Conservation (phyloP, 2,113 vertebrate species). For the Brienomyrus longianalis region DNA sequence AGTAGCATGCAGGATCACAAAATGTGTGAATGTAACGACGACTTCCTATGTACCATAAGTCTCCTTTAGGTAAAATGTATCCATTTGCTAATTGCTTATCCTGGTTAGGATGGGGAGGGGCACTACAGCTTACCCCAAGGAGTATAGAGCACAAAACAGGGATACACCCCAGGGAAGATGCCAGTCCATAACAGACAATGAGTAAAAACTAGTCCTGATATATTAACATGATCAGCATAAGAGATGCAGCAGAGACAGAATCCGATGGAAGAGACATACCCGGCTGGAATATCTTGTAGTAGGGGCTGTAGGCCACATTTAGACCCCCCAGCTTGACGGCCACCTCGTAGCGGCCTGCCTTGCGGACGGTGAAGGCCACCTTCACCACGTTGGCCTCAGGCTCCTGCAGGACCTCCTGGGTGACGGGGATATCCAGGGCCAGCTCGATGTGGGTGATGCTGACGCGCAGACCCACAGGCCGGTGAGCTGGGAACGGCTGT, state of each 20-base stretch:
- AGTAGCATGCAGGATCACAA: neutral
- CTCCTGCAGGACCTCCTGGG: slow-evolving; percentile 90
- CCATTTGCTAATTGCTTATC: neutral
- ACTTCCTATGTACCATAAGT: too few relatives aligned
- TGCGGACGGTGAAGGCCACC: slow-evolving; percentile 93
- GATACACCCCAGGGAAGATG: neutral
- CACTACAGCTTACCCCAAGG: neutral
- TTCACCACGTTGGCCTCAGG: slow-evolving; percentile 87
- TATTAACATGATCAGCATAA: neutral
- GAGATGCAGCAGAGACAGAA: neutral
- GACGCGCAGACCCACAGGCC: slow-evolving; percentile 84
- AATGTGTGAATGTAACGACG: neutral
- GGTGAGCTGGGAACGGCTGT: slow-evolving; percentile 84
- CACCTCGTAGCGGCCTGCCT: slow-evolving; percentile 89
- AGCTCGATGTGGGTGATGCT: slow-evolving; percentile 92
- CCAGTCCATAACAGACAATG: neutral
- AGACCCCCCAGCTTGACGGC: slow-evolving; percentile 88
- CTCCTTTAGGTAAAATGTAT: neutral
- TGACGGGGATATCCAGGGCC: slow-evolving; percentile 90
- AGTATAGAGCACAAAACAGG: neutral
- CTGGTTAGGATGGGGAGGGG: neutral
- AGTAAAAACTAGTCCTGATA: neutral
- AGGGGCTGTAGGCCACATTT: slow-evolving; percentile 93
- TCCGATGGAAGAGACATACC: slow-evolving; percentile 57
- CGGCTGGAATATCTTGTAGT: slow-evolving; percentile 95